Evolutionary conservation across 2,113 vertebrate species (phyloP).

Genomic region (Xiphophorus hellerii): DNA sequence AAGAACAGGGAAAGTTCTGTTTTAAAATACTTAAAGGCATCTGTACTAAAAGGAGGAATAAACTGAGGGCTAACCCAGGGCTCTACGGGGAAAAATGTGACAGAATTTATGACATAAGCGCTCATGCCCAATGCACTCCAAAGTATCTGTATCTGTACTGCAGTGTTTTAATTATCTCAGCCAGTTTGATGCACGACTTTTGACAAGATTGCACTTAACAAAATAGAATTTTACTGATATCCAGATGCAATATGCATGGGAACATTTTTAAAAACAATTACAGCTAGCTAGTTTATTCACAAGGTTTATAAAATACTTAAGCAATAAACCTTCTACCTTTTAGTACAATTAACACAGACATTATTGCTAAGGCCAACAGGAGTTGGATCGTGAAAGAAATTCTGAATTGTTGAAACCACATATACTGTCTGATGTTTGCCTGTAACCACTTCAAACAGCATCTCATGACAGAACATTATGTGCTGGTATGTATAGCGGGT

Average conservation of each 20-base stretch:
- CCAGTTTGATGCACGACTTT: neutral
- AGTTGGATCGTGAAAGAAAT: neutral
- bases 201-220: neutral
- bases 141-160: neutral
- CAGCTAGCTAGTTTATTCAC: too few relatives aligned
- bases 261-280: neutral
- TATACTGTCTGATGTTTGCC: neutral
- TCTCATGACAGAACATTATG: constrained; percentile 1
- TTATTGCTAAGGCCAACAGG: neutral
- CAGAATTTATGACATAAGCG: neutral
- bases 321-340: too few relatives aligned
- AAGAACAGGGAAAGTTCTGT: neutral
- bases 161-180: neutral
- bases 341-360: neutral
- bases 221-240: neutral
- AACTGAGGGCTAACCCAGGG: neutral
- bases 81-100: too few relatives aligned
- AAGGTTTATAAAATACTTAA: too few relatives aligned
- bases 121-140: neutral
- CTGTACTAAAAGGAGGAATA: neutral
- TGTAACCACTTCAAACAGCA: neutral
- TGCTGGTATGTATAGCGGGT: neutral
- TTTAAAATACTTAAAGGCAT: neutral
- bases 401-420: neutral
- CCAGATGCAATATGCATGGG: neutral